Base-by-base conservation (phyloP, 2,113 vertebrate species). In the Proterorhinus semilunaris region DNA sequence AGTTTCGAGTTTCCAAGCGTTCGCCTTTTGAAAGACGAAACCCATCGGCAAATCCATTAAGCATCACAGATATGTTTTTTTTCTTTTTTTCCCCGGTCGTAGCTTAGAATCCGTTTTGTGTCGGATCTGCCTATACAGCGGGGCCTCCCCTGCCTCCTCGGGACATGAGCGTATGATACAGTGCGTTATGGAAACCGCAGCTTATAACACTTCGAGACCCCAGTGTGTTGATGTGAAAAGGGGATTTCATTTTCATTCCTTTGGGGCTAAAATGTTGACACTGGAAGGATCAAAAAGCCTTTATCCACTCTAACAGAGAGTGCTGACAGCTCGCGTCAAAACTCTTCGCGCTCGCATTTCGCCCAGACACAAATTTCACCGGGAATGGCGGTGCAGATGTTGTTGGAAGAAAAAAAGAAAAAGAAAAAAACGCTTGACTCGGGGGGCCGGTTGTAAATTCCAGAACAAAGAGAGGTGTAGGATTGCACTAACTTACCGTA, bases 41-140 rank as follows among this genome's bases (percentile, higher is more conserved):
- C 76, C 67, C 79, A 71, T 75, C 49, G 74, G 61, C 75, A 63
- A 87, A 90, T 89, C 87, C 86, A 89, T 88, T 84, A 84, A 81
- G 84, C 85, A 79, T 87, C 79, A 65, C 81, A 75, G 85, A 85
- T 73, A 70, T 69, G 59, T 12, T 71, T 55, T 48, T 6, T 51
- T 67, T 36, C 4, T 36, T 21, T 21, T n/a, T n/a, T n/a, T n/a
- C n/a, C n/a, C 27, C 6, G 52, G 67, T 76, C 77, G 74, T 48
- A 15, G 79, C 84, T 82, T 76, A 78, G 74, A 84, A 76, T 80
- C 73, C 65, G 51, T 70, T 75, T 72, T 2, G 17, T 80, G 75
- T 47, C 59, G 69, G 75, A 59, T 81, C 81, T 74, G 65, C 78
- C 76, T 69, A 70, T 64, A 67, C 76, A 66, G 47, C 63, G 69